Evolutionary conservation across 2,797 vertebrate species (phyloP).

Genomic region (Ispidina lecontei): DNA sequence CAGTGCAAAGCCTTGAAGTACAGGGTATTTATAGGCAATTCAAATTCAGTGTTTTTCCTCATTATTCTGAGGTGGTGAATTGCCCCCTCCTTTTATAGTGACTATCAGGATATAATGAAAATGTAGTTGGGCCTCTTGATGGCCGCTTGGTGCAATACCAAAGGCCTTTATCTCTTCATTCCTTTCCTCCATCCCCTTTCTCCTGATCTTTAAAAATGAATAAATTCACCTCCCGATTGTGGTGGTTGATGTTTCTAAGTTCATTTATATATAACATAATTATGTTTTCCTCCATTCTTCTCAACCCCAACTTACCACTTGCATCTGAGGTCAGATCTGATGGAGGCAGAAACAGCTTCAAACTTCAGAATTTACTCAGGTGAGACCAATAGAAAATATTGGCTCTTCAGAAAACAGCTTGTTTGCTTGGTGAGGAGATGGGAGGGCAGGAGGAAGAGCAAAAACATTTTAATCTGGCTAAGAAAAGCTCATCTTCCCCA

Average conservation of each 20-base stretch:
- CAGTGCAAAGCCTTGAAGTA: neutral
- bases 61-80: conserved; percentile 1
- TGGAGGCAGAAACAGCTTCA: neutral
- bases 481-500: neutral
- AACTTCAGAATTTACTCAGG: neutral
- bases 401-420: neutral
- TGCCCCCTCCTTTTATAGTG: neutral
- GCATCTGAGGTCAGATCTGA: neutral
- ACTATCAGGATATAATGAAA: conserved; percentile 15
- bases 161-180: neutral
- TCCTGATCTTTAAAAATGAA: neutral
- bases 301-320: neutral
- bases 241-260: conserved; percentile 31
- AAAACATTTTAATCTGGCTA: neutral
- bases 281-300: conserved; percentile 36
- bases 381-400: neutral
- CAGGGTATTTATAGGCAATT: conserved; percentile 26
- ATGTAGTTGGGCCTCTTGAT: neutral
- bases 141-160: conserved; percentile 1
- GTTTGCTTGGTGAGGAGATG: neutral
- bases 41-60: neutral
- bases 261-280: conserved; percentile 23
- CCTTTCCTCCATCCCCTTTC: neutral
- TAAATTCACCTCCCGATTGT: conserved; percentile 17
- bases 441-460: neutral